Percentiles rank a stretch among this genome's conserved stretches.
These are phyloP conservation scores for Trissolcus basalis DNA, from an alignment of 1,140 invertebrate species.

Conservation along the genomic window DNA sequence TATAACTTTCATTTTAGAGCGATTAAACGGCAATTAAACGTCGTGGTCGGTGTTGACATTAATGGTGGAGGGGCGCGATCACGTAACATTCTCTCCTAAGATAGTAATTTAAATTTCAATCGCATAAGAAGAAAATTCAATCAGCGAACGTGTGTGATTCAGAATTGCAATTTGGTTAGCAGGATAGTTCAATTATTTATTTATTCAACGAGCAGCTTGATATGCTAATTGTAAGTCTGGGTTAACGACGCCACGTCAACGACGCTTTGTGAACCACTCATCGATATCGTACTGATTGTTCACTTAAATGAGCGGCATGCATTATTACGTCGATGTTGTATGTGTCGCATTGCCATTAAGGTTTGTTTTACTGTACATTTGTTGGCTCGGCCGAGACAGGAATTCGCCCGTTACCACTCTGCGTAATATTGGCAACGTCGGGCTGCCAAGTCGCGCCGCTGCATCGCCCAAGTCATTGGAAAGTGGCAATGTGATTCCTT, in stretches of 20 bases:
- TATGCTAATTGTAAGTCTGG: conserved; percentile 48
- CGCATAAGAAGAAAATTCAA: conserved; percentile 37
- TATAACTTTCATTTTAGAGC: no score
- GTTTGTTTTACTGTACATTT: conserved; percentile 50
- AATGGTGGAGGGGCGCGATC: no score
- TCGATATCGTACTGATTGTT: conserved; percentile 26
- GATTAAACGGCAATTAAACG: neutral
- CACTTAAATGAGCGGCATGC: conserved; percentile 39
- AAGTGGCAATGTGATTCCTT: conserved; percentile 64
- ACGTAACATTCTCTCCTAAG: conserved; percentile 16
- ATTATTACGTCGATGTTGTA: conserved; percentile 52
- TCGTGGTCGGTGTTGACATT: no score
- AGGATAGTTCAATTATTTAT: conserved; percentile 39
- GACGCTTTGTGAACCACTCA: conserved; percentile 11
- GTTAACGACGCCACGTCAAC: conserved; percentile 29
- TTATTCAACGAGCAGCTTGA: conserved; percentile 34
- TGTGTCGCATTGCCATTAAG: conserved; percentile 48
- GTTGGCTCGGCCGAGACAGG: conserved; percentile 55
- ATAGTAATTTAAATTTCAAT: conserved; percentile 42
- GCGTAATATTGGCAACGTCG: conserved; percentile 61
- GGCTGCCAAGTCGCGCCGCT: conserved; percentile 24
- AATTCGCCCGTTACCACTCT: conserved; percentile 59
- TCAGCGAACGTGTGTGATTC: conserved; percentile 17
- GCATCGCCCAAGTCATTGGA: conserved; percentile 62
- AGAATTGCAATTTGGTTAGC: conserved; percentile 31